phyloP scores from a whole-genome alignment of 2,113 vertebrate genomes.

The Choloepus hoffmanni region DNA sequence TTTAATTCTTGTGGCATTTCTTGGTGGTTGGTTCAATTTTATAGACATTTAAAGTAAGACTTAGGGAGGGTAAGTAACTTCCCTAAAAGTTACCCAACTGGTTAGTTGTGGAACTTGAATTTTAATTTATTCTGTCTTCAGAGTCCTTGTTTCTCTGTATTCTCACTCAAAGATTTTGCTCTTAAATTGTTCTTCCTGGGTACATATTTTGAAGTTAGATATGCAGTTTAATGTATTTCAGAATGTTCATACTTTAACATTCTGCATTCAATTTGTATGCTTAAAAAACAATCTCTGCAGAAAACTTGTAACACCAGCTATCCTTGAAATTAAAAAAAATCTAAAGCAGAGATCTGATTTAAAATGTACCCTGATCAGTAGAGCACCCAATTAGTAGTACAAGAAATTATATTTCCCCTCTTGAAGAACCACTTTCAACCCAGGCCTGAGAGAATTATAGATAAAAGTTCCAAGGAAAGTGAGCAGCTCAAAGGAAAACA shows the following conservation, averaged over 20 bases:
- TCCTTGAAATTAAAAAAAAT: neutral
- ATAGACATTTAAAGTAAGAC: neutral
- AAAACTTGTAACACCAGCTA: neutral
- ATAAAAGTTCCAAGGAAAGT: neutral
- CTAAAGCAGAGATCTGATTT: neutral
- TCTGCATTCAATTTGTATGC: neutral
- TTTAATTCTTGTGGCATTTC: neutral
- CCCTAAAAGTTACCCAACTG: neutral
- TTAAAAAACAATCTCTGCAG: neutral
- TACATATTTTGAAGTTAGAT: neutral
- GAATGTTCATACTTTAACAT: neutral
- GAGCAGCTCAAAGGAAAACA: neutral
- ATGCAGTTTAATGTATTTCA: neutral
- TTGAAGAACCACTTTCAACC: neutral
- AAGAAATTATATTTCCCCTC: neutral
- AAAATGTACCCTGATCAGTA: neutral
- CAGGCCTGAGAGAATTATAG: neutral
- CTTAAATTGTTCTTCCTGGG: neutral
- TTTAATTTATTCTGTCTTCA: neutral
- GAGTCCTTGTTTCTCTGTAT: constrained; percentile 33
- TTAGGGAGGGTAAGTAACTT: constrained; percentile 18
- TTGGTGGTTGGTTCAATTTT: neutral
- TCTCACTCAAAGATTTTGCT: neutral
- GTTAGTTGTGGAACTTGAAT: neutral
- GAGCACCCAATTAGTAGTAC: neutral